Percentiles rank a stretch among this genome's conserved stretches.
Conservation (phyloP, 2,797 vertebrate species). For the Pseudomugil tenellus region DNA sequence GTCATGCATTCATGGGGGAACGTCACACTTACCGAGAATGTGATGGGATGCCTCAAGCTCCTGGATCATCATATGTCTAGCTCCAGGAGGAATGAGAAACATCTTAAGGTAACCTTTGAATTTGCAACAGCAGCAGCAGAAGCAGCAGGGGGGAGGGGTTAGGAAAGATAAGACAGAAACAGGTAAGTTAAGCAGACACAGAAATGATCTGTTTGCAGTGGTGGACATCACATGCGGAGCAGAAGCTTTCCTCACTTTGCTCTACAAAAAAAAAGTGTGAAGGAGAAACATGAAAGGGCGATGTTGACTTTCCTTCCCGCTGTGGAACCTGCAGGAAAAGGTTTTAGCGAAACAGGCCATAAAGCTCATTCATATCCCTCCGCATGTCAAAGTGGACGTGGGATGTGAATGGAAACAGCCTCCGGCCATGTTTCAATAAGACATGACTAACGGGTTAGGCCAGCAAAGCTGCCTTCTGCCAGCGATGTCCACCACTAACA, state of each 20-base stretch:
- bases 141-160: constrained; percentile 38
- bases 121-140: constrained; percentile 60
- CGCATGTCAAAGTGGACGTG: not conserved
- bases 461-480: constrained; percentile 59
- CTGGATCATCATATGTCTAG: constrained; percentile 97
- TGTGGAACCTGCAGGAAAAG: constrained; percentile 41
- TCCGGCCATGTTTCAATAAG: constrained; percentile 58
- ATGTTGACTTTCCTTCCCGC: constrained; percentile 26
- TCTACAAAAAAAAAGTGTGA: constrained; percentile 53
- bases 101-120: constrained; percentile 98
- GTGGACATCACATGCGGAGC: constrained; percentile 73
- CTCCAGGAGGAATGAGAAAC: constrained; percentile 97
- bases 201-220: constrained; percentile 76
- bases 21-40: constrained; percentile 94
- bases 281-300: constrained; percentile 13
- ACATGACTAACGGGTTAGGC: constrained; percentile 10
- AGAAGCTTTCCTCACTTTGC: constrained; percentile 64
- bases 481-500: constrained; percentile 83
- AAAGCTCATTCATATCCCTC: constrained; percentile 54
- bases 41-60: constrained; percentile 98
- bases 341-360: constrained; percentile 50
- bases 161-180: constrained; percentile 84
- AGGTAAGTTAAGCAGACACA: constrained; percentile 76
- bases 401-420: constrained; percentile 56
- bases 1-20: constrained; percentile 21